A percentile compares a stretch with the other conserved stretches of the same genome.
These are phyloP conservation scores for Crotalus helleri DNA, from an alignment of 2,113 vertebrate species.

Conservation along the genomic window DNA sequence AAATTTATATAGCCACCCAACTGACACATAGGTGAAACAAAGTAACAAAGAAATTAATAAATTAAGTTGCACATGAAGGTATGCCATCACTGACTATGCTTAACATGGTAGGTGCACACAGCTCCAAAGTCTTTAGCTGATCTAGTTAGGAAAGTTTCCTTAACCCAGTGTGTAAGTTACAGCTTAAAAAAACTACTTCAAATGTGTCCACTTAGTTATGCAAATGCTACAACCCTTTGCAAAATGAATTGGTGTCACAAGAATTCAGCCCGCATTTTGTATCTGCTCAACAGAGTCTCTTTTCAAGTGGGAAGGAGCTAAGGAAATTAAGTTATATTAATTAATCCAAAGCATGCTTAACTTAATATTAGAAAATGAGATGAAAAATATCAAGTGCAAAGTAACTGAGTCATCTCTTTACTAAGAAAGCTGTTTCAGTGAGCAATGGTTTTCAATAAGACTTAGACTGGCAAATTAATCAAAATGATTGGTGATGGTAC, in stretches of 20 bases:
- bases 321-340: background rate
- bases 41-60: background rate
- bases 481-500: slow-evolving; percentile 10
- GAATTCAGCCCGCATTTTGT: background rate
- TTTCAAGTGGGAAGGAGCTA: background rate
- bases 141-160: background rate
- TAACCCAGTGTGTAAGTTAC: background rate
- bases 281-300: background rate
- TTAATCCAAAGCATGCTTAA: slow-evolving; percentile 7
- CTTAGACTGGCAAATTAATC: background rate
- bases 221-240: background rate
- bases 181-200: background rate
- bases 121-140: background rate
- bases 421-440: background rate
- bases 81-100: background rate
- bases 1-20: background rate
- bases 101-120: background rate
- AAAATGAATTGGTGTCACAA: background rate
- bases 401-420: background rate
- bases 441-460: background rate
- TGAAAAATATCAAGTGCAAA: background rate
- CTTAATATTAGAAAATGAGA: background rate
- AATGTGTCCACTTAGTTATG: background rate
- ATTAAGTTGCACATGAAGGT: background rate
- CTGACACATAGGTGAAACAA: background rate